A percentile compares a stretch with the other conserved stretches of the same genome.
phyloP scores from a whole-genome alignment of 2,113 vertebrate species.

The Tinamus guttatus region DNA sequence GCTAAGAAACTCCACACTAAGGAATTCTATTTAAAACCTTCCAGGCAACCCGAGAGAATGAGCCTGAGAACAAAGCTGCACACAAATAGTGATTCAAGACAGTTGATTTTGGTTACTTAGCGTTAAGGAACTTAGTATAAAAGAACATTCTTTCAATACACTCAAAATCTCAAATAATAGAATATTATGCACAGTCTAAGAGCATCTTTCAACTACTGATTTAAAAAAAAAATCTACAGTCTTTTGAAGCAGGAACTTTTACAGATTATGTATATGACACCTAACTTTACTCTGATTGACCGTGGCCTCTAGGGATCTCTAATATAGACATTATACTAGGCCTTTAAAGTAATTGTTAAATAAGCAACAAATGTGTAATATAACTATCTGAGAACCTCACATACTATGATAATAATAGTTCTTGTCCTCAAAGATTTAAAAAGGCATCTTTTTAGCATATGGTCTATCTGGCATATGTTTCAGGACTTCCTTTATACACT shows the following conservation, averaged over 20 bases:
- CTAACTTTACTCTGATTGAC: neutral
- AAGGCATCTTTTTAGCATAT: neutral
- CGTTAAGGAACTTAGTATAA: neutral
- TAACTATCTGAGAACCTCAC: neutral
- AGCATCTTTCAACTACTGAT: neutral
- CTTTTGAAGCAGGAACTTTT: neutral
- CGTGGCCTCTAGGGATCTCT: neutral
- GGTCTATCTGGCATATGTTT: neutral
- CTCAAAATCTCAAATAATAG: neutral
- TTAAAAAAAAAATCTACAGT: neutral
- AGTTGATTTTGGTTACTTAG: neutral
- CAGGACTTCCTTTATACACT: neutral
- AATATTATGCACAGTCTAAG: neutral
- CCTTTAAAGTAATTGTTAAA: neutral
- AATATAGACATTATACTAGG: neutral
- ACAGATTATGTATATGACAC: neutral
- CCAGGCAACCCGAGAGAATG: neutral
- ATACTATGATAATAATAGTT: neutral
- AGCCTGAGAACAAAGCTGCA: neutral
- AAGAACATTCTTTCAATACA: neutral
- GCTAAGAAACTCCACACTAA: neutral
- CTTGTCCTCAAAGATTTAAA: neutral
- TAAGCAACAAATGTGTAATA: neutral
- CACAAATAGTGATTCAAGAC: neutral
- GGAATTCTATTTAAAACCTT: neutral